phyloP scores from a whole-genome alignment of 2,797 vertebrate genomes.

The Psittacula echo region DNA sequence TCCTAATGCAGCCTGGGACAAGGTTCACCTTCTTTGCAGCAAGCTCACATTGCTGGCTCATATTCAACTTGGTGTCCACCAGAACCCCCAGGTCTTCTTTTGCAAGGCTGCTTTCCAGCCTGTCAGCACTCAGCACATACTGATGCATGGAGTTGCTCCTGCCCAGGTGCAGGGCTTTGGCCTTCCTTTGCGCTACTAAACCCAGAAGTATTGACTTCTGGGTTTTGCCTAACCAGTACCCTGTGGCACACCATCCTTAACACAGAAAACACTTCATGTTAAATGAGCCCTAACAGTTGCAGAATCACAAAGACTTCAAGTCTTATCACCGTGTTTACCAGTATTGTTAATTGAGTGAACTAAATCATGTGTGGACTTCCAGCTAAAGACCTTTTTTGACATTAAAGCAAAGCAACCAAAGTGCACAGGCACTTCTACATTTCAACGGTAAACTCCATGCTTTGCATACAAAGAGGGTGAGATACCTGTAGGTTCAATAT shows the following conservation, averaged over 20 bases:
- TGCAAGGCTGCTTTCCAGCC: neutral
- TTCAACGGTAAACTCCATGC: neutral
- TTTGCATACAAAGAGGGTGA: neutral
- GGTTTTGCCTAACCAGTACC: neutral
- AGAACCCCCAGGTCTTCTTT: neutral
- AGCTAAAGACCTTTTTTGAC: neutral
- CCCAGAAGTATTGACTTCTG: neutral
- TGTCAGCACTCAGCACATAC: neutral
- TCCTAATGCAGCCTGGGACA: neutral
- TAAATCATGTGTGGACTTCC: neutral
- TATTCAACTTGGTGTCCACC: neutral
- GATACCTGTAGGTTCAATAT: neutral
- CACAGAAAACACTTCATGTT: neutral
- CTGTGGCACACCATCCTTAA: neutral
- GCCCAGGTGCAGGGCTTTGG: neutral
- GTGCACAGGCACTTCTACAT: neutral
- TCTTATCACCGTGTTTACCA: neutral
- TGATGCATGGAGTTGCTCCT: neutral
- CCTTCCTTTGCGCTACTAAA: neutral
- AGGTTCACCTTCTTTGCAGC: neutral
- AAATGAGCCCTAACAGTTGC: neutral
- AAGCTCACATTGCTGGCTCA: neutral
- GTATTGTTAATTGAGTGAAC: neutral
- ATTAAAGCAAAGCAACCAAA: neutral
- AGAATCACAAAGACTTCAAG: neutral